phyloP scores from a whole-genome alignment of 35 echinoderm and acorn worm species.

The Hemicentrotus pulcherrimus region DNA sequence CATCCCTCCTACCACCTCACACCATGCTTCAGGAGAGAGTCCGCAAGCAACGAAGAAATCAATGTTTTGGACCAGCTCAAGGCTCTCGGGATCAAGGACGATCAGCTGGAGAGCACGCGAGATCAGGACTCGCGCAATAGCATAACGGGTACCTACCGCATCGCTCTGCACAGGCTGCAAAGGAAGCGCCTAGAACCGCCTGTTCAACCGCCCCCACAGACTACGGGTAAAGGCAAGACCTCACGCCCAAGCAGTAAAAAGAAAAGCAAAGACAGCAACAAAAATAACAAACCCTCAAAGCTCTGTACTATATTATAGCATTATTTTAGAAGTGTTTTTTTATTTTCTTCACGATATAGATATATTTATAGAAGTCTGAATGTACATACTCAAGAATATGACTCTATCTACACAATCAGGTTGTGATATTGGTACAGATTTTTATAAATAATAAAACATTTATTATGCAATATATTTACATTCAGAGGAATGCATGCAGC shows the following conservation, averaged over 20 bases:
- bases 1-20: slow-evolving; percentile 82
- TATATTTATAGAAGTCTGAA: not conserved
- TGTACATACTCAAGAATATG: slow-evolving; percentile 36
- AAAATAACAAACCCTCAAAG: slow-evolving; percentile 93
- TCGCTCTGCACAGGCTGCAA: slow-evolving; percentile 80
- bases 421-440: slow-evolving; percentile 24
- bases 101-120: slow-evolving; percentile 74
- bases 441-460: slow-evolving; percentile 8
- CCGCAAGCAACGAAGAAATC: slow-evolving; percentile 84
- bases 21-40: slow-evolving; percentile 79
- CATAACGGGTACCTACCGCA: slow-evolving; percentile 95
- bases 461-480: slow-evolving; percentile 41
- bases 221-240: slow-evolving; percentile 30
- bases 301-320: slow-evolving; percentile 79
- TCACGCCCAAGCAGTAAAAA: slow-evolving; percentile 65
- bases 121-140: slow-evolving; percentile 94
- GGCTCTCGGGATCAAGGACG: slow-evolving; percentile 82
- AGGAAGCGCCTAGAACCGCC: slow-evolving; percentile 78
- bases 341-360: not conserved
- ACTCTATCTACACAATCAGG: not conserved
- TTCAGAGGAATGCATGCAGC: slow-evolving; percentile 8
- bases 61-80: slow-evolving; percentile 79
- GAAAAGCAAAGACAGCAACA: slow-evolving; percentile 60
- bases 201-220: slow-evolving; percentile 46
- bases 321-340: slow-evolving; percentile 24